Evolutionary conservation across 2,888 invertebrate genomes (phyloP), one percentile per base, ranked within the genome.

Genomic region (Stratiomys singularior): DNA sequence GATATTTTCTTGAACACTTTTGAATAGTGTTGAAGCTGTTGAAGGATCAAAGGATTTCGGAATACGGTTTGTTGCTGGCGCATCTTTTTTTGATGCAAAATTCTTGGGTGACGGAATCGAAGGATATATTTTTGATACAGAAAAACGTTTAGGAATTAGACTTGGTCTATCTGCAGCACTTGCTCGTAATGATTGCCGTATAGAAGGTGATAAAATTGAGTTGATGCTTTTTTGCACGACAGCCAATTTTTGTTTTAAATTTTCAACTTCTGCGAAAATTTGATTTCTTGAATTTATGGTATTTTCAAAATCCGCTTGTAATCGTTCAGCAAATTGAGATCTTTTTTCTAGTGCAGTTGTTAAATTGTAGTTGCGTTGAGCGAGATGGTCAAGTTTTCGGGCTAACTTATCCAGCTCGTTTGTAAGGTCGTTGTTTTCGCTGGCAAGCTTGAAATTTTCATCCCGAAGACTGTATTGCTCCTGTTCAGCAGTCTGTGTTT

Each of bases 1-100:
- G 5, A 18, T 71, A n/a, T 47, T 47, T 27, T 71, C 46, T 21
- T 71, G 47, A 18, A 71, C 37, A 9, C 23, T 46, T n/a, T 71
- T 11, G 21, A 18, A 21, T 9, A 25, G 11, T 23, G 60, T 11
- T 25, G 60, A 11, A 0, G 13, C 60, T 3, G 9, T 60, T 25
- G 13, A 18, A 21, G 21, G 60, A n/a, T 21, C 60, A 25, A 60
- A 7, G 3, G 21, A 13, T 23, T 15, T 30, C 64, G 25, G 1
- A 13, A 28, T 23, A 13, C 27, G 18, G 4, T 52, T 4, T 4
- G 15, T 52, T 13, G 52, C 4, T 18, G n/a, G 52, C 2, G 15
- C 15, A 4, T 5, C 15, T 52, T 3, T 9, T 13, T 52, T 52
- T 2, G 18, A 13, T 4, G 18, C 7, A 52, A 15, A 52, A 18